Percentiles rank a stretch among this genome's conserved stretches.
Evolutionary conservation across 2,113 vertebrate species (phyloP).

Genomic region (Noctilio leporinus): DNA sequence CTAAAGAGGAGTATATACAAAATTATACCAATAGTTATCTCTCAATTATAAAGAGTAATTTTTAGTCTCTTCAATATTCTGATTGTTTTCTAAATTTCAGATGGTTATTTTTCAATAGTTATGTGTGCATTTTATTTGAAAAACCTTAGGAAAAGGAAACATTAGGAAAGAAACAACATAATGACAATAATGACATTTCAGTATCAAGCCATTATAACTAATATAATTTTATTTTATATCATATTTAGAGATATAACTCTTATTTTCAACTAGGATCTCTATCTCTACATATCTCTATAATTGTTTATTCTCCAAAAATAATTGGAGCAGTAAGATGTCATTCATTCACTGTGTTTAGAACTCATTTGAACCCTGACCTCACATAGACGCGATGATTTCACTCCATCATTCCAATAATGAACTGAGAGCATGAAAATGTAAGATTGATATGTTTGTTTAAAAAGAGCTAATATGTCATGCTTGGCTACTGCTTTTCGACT

Average conservation of each 20-base stretch:
- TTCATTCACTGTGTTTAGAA: not conserved
- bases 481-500: constrained; percentile 36
- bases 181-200: not conserved
- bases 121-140: not conserved
- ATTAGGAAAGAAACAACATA: not conserved
- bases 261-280: not conserved
- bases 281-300: not conserved
- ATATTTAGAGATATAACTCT: not conserved
- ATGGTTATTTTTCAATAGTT: not conserved
- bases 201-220: not conserved
- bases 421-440: constrained; percentile 34
- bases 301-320: not conserved
- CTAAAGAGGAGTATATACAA: not conserved
- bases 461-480: constrained; percentile 37
- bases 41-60: not conserved
- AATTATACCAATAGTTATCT: not conserved
- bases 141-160: not conserved
- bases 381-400: not conserved
- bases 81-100: not conserved
- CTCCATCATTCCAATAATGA: constrained; percentile 30
- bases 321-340: not conserved
- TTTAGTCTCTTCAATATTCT: not conserved
- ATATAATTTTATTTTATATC: not conserved
- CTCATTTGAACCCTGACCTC: not conserved
- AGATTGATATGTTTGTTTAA: constrained; percentile 57